These are phyloP conservation scores for Liparis tanakae DNA, from an alignment of 2,797 vertebrate species.

Conservation along the genomic window DNA sequence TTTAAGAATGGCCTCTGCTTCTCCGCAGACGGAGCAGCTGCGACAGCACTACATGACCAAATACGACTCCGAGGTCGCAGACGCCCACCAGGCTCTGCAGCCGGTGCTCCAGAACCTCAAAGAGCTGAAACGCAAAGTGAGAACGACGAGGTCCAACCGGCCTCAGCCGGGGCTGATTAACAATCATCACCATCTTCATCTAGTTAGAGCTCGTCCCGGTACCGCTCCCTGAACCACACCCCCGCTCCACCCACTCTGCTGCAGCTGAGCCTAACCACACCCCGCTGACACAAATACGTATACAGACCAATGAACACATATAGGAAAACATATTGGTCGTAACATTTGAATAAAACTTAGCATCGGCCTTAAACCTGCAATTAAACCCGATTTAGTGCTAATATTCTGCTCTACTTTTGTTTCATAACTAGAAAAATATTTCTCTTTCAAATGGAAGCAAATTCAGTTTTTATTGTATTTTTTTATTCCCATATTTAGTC, in stretches of 20 bases:
- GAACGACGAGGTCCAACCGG: slow-evolving; percentile 7
- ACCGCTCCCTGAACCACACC: no score
- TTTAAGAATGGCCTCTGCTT: not conserved
- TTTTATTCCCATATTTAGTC: not conserved
- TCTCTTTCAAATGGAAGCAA: not conserved
- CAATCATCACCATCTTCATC: no score
- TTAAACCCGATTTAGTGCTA: not conserved
- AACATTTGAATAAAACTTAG: not conserved
- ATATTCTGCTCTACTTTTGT: not conserved
- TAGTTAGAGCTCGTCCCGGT: no score
- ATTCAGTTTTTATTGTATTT: not conserved
- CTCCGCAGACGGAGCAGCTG: slow-evolving; percentile 90
- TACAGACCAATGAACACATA: not conserved
- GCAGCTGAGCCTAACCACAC: no score
- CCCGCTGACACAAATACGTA: not conserved
- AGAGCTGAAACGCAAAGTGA: slow-evolving; percentile 94
- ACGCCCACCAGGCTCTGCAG: slow-evolving; percentile 92
- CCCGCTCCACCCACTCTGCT: no score
- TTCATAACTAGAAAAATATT: not conserved
- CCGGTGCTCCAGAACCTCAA: slow-evolving; percentile 92
- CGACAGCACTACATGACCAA: slow-evolving; percentile 98
- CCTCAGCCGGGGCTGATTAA: no score
- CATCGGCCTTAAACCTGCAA: not conserved
- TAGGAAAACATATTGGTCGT: not conserved
- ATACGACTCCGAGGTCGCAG: slow-evolving; percentile 93